Conservation (phyloP, 2,797 vertebrate genomes). For the Clamator glandarius region DNA sequence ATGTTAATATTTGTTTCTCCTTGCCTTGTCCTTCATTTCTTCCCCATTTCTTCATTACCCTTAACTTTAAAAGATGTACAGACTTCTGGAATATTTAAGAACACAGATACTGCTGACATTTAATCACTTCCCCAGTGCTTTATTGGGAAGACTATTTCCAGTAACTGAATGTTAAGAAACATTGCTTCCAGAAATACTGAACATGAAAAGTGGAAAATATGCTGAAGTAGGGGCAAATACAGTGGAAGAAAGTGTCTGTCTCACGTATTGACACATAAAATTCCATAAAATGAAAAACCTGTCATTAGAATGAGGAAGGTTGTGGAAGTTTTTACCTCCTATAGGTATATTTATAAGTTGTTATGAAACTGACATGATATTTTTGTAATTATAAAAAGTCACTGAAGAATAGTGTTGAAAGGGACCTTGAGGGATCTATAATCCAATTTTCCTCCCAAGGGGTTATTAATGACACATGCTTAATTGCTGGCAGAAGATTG, state of each 20-base stretch:
- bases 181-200: not conserved
- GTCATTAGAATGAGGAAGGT: not conserved
- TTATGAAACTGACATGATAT: not conserved
- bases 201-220: not conserved
- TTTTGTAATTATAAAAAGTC: not conserved
- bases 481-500: not conserved
- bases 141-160: not conserved
- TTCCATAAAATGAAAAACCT: not conserved
- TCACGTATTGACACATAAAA: not conserved
- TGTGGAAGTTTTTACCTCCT: not conserved
- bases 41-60: not conserved
- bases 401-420: not conserved
- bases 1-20: not conserved
- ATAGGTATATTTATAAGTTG: not conserved
- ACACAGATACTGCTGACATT: not conserved
- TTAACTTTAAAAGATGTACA: not conserved
- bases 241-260: not conserved
- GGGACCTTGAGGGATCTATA: not conserved
- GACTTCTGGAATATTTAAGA: not conserved
- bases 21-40: not conserved
- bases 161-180: not conserved
- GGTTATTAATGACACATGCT: not conserved
- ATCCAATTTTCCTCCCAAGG: not conserved
- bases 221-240: not conserved
- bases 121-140: not conserved